A percentile compares a stretch with the other conserved stretches of the same genome.
Conservation (phyloP, 2,113 vertebrate species). For the Brachirus orientalis region DNA sequence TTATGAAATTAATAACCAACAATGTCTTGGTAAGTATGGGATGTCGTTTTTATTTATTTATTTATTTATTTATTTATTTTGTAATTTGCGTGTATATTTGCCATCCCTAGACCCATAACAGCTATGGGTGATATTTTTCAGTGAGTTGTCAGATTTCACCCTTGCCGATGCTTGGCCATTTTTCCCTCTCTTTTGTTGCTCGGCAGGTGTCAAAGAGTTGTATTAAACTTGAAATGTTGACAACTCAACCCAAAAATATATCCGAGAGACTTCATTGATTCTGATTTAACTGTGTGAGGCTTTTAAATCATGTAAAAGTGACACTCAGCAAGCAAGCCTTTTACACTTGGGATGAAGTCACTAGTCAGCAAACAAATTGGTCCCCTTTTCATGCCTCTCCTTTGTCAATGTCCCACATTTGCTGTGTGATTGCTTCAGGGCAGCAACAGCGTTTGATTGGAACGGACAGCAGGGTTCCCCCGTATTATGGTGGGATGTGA, state of each 20-base stretch:
- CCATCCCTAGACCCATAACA: conserved; percentile 82
- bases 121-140: conserved; percentile 87
- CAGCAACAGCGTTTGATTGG: conserved; percentile 77
- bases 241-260: conserved; percentile 89
- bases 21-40: conserved; percentile 87
- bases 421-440: conserved; percentile 84
- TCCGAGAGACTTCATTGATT: conserved; percentile 85
- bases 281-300: conserved; percentile 84
- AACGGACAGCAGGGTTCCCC: conserved; percentile 54
- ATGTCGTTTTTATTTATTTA: conserved; percentile 73
- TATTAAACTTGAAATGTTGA: conserved; percentile 81
- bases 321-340: conserved; percentile 76
- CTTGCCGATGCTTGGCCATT: conserved; percentile 50
- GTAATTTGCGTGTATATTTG: conserved; percentile 81
- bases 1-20: conserved; percentile 86
- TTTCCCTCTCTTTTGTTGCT: conserved; percentile 28
- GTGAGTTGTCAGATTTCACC: conserved; percentile 88
- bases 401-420: conserved; percentile 76
- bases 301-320: conserved; percentile 86
- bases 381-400: conserved; percentile 80
- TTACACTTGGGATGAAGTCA: conserved; percentile 84
- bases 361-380: conserved; percentile 76
- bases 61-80: conserved; percentile 59
- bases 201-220: conserved; percentile 48
- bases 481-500: conserved; percentile 48